These are phyloP conservation scores for Todus mexicanus DNA, from an alignment of 2,797 vertebrate species.

Conservation along the genomic window DNA sequence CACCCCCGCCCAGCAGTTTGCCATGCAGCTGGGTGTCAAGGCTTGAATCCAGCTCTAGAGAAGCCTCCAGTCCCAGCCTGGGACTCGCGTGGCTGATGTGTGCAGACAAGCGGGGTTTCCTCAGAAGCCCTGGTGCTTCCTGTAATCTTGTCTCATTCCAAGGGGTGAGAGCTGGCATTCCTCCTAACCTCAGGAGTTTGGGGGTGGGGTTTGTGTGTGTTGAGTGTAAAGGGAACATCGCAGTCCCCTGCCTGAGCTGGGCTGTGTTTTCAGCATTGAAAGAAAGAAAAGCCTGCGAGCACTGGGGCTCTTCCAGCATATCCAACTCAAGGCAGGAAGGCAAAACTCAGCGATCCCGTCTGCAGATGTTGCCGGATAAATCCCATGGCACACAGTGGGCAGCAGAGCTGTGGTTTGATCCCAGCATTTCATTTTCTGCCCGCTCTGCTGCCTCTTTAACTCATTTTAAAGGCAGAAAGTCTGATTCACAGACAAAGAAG, in stretches of 20 bases:
- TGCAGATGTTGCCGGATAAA: fast-evolving
- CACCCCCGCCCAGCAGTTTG: not conserved
- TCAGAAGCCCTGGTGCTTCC: not conserved
- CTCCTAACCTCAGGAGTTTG: not conserved
- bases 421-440: not conserved
- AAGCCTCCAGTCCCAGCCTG: not conserved
- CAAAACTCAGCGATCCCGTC: fast-evolving
- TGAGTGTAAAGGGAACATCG: not conserved
- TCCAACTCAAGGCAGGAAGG: not conserved
- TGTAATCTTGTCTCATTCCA: not conserved
- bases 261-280: not conserved
- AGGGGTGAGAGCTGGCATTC: fast-evolving
- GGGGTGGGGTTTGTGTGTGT: not conserved
- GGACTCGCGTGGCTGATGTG: not conserved
- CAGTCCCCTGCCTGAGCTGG: not conserved
- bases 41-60: not conserved
- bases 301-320: fast-evolving
- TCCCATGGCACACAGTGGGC: fast-evolving
- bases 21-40: not conserved
- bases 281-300: not conserved
- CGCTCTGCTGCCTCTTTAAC: not conserved
- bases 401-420: not conserved
- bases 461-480: not conserved
- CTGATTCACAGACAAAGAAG: not conserved
- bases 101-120: not conserved